Base-by-base conservation (phyloP, 2,888 invertebrate genomes). In the Philhelius pedissequus region DNA sequence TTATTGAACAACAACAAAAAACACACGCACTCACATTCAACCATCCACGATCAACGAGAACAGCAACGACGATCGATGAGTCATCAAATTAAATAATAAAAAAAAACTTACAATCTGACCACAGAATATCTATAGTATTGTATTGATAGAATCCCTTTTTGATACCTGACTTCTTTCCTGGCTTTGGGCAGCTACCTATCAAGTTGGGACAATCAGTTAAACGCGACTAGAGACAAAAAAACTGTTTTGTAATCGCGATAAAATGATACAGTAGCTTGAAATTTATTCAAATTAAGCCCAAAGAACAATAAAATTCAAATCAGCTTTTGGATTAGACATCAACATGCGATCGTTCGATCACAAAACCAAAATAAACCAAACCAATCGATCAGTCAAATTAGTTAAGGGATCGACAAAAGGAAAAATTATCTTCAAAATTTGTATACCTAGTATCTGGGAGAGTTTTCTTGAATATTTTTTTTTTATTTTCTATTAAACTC, bases 151-250 rank as follows among this genome's bases (percentile, higher is more conserved):
- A 32, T 48, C 56, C 75, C 75, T 75, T 58, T 27, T 35, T 35
- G 27, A 18, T 75, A 50, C 13, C 62, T 32, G 48, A 30, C 20
- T n/a, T 13, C 5, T 22, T 6, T 11, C 11, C n/a, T 48, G 27
- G n/a, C 48, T 43, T 2, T 18, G 43, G 43, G 9, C 69, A 43
- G 20, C 3, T 77, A 43, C n/a, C 3, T 77, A 70, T 77, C 77
- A 77, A 52, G 43, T 64, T 64, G 56, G 62, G 70, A 70, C 70
- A 77, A 77, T 77, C 70, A 70, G 62, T 56, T 77, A 64, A 70
- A 52, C 18, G 40, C 60, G 8, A 38, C 13, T 27, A 15, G 22
- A 54, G 25, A 54, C 11, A 60, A 40, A 38, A 54, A 60, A 27
- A 60, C 38, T 40, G 38, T 25, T 25, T 52, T 50, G 60, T 71